phyloP scores from a whole-genome alignment of 2,888 invertebrate species.

The Stenodera caucasica region DNA sequence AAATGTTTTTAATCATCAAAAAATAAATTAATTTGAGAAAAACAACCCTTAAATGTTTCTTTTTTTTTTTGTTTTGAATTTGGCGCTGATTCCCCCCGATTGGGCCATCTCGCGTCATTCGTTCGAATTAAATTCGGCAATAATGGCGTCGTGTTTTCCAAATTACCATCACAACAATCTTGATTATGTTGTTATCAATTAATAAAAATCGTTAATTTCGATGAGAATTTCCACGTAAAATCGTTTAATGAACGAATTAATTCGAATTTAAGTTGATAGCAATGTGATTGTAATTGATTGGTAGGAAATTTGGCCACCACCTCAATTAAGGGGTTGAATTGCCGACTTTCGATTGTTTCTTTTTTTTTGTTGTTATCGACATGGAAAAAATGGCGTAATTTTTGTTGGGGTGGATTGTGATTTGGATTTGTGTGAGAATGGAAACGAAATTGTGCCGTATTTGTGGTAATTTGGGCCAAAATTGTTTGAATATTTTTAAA shows the following conservation, averaged over 20 bases:
- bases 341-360: neutral
- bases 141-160: neutral
- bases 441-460: constrained; percentile 53
- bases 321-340: neutral
- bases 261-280: too few species aligned
- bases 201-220: neutral
- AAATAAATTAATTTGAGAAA: neutral
- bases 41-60: too few species aligned
- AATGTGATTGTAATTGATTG: too few species aligned
- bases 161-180: neutral
- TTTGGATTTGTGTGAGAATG: constrained; percentile 34
- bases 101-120: neutral
- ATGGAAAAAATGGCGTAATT: too few species aligned
- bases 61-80: too few species aligned
- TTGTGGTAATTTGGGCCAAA: constrained; percentile 50
- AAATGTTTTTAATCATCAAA: neutral
- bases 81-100: neutral
- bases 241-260: too few species aligned
- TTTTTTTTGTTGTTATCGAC: too few species aligned
- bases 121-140: neutral
- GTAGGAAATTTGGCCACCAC: too few species aligned
- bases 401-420: too few species aligned
- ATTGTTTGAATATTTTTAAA: constrained; percentile 51
- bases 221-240: too few species aligned
- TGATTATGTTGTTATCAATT: neutral